Conservation (phyloP, 2,113 vertebrate genomes). For the Nerophis ophidion region DNA sequence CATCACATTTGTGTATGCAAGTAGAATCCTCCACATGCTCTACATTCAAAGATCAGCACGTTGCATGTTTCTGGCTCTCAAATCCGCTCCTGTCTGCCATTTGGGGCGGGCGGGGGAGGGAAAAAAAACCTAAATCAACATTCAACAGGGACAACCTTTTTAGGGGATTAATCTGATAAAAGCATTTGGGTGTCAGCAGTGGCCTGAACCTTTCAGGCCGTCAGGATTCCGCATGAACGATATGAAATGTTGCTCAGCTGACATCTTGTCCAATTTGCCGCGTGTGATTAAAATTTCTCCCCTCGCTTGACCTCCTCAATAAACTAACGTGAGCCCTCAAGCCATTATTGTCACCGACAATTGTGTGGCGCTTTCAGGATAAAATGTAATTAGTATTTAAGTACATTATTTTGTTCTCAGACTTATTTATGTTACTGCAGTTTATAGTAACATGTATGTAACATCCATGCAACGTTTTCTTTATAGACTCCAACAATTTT, state of each 20-base stretch:
- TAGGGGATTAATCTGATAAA: conserved; percentile 50
- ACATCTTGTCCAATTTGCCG: conserved; percentile 37
- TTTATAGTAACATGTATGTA: conserved; percentile 9
- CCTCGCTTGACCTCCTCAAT: conserved; percentile 42
- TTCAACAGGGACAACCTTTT: conserved; percentile 38
- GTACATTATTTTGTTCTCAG: conserved; percentile 7
- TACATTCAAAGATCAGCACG: conserved; percentile 9
- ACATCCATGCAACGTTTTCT: neutral
- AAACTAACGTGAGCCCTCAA: conserved; percentile 34
- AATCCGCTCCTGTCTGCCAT: conserved; percentile 22
- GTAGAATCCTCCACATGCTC: neutral
- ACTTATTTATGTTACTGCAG: conserved; percentile 15
- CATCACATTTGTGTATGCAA: no score
- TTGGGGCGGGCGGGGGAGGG: neutral
- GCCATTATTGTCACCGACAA: conserved; percentile 47
- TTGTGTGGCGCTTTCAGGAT: conserved; percentile 30
- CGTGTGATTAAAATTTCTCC: conserved; percentile 41
- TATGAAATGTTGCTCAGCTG: conserved; percentile 35
- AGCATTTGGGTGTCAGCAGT: conserved; percentile 33
- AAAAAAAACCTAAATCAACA: conserved; percentile 5
- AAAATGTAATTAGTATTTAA: conserved; percentile 43
- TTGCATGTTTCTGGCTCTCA: conserved; percentile 13
- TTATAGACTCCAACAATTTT: conserved; percentile 24
- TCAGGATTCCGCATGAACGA: conserved; percentile 19
- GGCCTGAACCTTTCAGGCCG: conserved; percentile 13